Evolutionary conservation across 2,113 vertebrate genomes (phyloP), one percentile per base, ranked within the genome.

Genomic region (Prietella phreatophila): DNA sequence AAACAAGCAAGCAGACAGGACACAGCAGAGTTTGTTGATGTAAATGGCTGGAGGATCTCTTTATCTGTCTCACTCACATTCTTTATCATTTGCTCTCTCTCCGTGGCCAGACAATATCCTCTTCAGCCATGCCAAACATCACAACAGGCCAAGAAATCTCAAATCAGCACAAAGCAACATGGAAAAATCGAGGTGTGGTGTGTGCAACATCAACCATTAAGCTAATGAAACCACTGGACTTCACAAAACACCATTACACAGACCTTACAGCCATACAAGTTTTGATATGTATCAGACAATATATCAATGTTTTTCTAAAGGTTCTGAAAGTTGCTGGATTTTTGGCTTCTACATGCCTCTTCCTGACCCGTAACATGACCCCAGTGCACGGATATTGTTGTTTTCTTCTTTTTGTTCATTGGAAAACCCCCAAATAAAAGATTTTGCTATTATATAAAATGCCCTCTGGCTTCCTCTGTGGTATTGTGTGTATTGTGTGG

Each of bases 61-160:
- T 63, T 85, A 36, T 76, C 53, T 75, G 65, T 55, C 84, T 89
- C 17, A 82, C 84, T 61, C 55, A 27, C 67, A 75, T 42, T 86
- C 84, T 86, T 47, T 71, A 65, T 79, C 47, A 42, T 58, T 84
- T 30, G 27, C 82, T 65, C n/a, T 69, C 69, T 39, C 79, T 75
- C 20, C 4, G 60, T 63, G 84, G n/a, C 30, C 69, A 73, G 78
- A 91, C 90, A 91, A 90, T 90, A 88, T 88, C 87, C 79, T 89
- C 87, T 89, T 91, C 86, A 89, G 86, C 81, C 87, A 82, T 80
- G 80, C 71, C 85, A 90, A 86, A 61, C 78, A 73, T 81, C 79
- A 87, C 79, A 55, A 60, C 53, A 25, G 78, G 69, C 69, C 67
- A 87, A 84, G 61, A 89, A 88, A 61, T 76, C 53, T 67, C 56